Evolutionary conservation across 2,113 vertebrate genomes (phyloP), one percentile per base, ranked within the genome.

Genomic region (Calonectris borealis): DNA sequence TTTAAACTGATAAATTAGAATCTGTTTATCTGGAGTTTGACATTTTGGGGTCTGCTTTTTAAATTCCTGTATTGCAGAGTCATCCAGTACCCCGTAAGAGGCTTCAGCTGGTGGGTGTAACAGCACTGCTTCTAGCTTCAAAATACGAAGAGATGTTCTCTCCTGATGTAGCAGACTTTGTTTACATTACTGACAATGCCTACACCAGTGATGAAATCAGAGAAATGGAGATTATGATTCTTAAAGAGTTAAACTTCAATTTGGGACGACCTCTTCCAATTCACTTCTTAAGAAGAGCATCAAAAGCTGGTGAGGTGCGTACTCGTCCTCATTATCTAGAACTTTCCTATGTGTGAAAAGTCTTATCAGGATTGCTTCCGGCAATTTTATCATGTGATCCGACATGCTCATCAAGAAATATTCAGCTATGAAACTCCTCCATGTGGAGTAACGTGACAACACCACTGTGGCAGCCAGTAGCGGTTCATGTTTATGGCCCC

Each of bases 61-160:
- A 46, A 87, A 93, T 58, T 73, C n/a, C 8, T 93, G 0, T 62
- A 32, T 64, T 76, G 61, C 90, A 99, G 99, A 98, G 94, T 88
- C 98, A 99, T 71, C 98, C 98, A 2, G 98, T 99, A 26, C 97
- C 98, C 62, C 98, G 98, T 11, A 98, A 98, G 83, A 99, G 98
- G 86, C 99, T 99, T 90, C 99, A 99, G 86, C 96, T 99, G 31
- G 99, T 98, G 2, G 99, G 99, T 0, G 98, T 99, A 27, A 99
- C 99, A 2, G 98, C 99, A 2, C 97, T 99, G 98, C 97, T 99
- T 77, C 25, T 99, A 84, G 99, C 99, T 54, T 99, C 99, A 69
- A 99, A 99, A 76, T 99, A 99, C 0, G 99, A 99, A 96, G 99
- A 99, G 97, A 99, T 99, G 96, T 97, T 98, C 32, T 96, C 97